Percentiles rank a stretch among this genome's conserved stretches.
phyloP scores from a whole-genome alignment of 2,797 vertebrate species.

The Squalus acanthias region DNA sequence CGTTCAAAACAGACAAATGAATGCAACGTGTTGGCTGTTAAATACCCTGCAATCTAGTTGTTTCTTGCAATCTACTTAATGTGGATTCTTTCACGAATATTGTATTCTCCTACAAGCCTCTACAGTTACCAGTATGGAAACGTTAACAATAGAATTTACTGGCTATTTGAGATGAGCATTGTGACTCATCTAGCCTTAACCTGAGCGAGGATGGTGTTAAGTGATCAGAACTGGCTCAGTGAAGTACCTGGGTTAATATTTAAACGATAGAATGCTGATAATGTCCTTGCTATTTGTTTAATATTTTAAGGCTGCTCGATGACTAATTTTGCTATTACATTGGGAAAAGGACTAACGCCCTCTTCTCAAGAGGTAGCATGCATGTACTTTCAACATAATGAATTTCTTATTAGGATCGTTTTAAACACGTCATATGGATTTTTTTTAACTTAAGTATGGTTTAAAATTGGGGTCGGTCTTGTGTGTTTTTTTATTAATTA shows the following conservation, averaged over 20 bases:
- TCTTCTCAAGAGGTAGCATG: background rate
- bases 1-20: background rate
- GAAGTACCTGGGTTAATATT: background rate
- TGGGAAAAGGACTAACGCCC: background rate
- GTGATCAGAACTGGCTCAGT: background rate
- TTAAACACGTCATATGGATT: background rate
- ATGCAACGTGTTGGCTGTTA: background rate
- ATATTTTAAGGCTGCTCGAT: background rate
- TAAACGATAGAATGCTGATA: background rate
- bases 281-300: background rate
- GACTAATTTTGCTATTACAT: background rate
- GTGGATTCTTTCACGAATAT: background rate
- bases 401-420: background rate
- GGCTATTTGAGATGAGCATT: background rate
- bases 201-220: background rate
- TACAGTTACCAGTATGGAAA: background rate
- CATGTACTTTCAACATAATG: background rate
- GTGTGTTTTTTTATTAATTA: background rate
- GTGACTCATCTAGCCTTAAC: background rate
- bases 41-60: background rate
- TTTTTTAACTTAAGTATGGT: background rate
- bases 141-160: slow-evolving; percentile 19
- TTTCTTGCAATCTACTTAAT: background rate
- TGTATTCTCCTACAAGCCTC: background rate
- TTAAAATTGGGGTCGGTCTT: background rate